Evolutionary conservation across 2,797 vertebrate genomes (phyloP).

Genomic region (Chaetophractus vellerosus): DNA sequence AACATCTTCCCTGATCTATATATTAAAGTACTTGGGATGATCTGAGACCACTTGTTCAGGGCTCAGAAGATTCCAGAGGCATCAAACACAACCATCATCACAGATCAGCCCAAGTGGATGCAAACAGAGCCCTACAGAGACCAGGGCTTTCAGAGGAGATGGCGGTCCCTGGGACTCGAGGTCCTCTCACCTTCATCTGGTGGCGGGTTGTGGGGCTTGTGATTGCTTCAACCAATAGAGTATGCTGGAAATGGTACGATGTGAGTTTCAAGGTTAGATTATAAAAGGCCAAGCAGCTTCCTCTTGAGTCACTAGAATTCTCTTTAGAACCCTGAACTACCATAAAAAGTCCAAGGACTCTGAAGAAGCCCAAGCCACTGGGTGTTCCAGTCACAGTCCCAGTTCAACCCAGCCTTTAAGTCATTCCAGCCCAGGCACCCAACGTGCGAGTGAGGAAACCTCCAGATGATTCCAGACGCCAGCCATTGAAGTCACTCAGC

Average conservation of each 20-base stretch:
- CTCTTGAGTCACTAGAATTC: background rate
- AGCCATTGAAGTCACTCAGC: background rate
- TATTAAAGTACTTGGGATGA: background rate
- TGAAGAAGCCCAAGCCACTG: background rate
- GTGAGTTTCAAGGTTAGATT: background rate
- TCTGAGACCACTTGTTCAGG: background rate
- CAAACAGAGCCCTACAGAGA: background rate
- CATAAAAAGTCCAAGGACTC: background rate
- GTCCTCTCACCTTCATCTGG: background rate
- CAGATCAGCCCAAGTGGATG: background rate
- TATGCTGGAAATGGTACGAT: no score
- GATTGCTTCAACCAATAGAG: background rate
- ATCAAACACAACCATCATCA: background rate
- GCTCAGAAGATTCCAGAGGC: background rate
- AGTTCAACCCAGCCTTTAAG: background rate
- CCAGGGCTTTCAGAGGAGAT: background rate
- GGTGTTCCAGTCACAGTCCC: background rate
- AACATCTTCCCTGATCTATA: background rate
- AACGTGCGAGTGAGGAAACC: background rate
- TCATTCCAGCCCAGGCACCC: background rate
- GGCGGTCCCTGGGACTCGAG: background rate
- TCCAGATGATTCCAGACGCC: background rate
- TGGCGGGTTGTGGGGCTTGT: no score
- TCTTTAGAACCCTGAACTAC: background rate
- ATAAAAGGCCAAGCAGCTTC: background rate